Evolutionary conservation across 2,113 vertebrate species (phyloP).

Genomic region (Cariama cristata): DNA sequence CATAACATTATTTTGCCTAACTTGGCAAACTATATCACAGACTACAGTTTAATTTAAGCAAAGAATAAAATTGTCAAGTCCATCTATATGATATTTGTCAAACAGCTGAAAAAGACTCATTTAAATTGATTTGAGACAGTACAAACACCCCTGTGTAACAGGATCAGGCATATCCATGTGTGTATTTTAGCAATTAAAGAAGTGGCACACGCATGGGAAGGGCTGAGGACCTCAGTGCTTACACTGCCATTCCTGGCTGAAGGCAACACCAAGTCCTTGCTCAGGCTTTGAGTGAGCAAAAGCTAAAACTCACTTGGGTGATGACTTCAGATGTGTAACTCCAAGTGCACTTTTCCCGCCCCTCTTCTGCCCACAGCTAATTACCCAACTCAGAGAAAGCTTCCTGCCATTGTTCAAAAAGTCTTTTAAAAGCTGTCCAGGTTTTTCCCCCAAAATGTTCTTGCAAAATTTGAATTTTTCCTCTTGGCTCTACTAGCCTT

Average conservation of each 20-base stretch:
- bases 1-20: not conserved
- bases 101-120: not conserved
- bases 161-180: not conserved
- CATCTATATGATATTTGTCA: not conserved
- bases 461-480: not conserved
- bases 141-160: not conserved
- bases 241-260: not conserved
- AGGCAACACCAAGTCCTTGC: not conserved
- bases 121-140: not conserved
- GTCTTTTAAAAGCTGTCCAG: not conserved
- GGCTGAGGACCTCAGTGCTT: not conserved
- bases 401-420: not conserved
- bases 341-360: not conserved
- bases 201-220: accelerated
- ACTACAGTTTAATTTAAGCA: not conserved
- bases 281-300: not conserved
- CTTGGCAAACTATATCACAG: not conserved
- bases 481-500: not conserved
- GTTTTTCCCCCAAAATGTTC: not conserved
- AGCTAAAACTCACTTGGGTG: not conserved
- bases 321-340: not conserved
- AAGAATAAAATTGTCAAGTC: not conserved
- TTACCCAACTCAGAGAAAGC: not conserved
- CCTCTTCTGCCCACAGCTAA: not conserved
- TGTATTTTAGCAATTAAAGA: not conserved